Evolutionary conservation across 2,797 vertebrate species (phyloP).

Genomic region (Melanotaenia pygmaea): DNA sequence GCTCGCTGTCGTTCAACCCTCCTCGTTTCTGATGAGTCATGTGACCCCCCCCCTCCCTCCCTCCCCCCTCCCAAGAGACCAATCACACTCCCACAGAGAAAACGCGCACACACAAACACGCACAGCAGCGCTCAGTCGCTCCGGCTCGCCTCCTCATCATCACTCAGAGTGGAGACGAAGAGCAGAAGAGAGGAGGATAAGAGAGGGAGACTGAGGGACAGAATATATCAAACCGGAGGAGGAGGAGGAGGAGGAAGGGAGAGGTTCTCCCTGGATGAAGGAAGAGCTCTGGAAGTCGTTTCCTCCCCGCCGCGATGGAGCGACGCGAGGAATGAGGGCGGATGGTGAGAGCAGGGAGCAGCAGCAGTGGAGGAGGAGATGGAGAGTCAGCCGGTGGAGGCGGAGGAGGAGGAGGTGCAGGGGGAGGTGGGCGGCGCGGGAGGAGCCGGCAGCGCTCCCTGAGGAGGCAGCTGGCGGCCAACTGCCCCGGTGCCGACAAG

Average conservation of each 20-base stretch:
- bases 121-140: slow-evolving; percentile 22
- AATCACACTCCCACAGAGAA: slow-evolving; percentile 65
- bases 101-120: slow-evolving; percentile 9
- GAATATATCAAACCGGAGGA: slow-evolving; percentile 37
- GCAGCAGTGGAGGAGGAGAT: slow-evolving; percentile 78
- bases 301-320: slow-evolving; percentile 76
- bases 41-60: slow-evolving; percentile 51
- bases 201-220: slow-evolving; percentile 43
- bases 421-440: slow-evolving; percentile 49
- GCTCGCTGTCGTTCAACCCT: slow-evolving; percentile 25
- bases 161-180: slow-evolving; percentile 27
- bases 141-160: slow-evolving; percentile 13
- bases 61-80: slow-evolving; percentile 45
- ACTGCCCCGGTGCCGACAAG: slow-evolving; percentile 82
- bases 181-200: slow-evolving; percentile 31
- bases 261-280: slow-evolving; percentile 78
- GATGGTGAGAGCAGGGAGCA: slow-evolving; percentile 86
- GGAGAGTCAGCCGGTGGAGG: slow-evolving; percentile 43
- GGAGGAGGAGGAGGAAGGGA: slow-evolving; percentile 49
- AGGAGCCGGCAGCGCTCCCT: slow-evolving; percentile 77
- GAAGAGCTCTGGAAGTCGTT: slow-evolving; percentile 75
- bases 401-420: slow-evolving; percentile 67
- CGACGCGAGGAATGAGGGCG: slow-evolving; percentile 85
- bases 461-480: slow-evolving; percentile 79
- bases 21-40: slow-evolving; percentile 63